Evolutionary conservation across 2,113 vertebrate genomes (phyloP).

Genomic region (Rynchops niger): DNA sequence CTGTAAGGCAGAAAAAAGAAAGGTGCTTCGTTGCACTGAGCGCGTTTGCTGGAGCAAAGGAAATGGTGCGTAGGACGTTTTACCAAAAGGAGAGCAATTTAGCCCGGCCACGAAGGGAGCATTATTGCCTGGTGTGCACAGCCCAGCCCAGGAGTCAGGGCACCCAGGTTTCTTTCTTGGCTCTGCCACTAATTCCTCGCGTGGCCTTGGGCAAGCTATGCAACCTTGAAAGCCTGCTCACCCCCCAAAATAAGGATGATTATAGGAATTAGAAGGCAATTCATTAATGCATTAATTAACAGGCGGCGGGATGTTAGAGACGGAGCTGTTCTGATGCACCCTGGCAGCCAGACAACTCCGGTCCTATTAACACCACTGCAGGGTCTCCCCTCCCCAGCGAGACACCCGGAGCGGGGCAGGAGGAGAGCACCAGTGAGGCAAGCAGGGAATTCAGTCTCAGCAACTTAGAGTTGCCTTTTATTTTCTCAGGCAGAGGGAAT

Average conservation of each 20-base stretch:
- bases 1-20: conserved; percentile 5
- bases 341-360: conserved; percentile 41
- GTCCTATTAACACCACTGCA: conserved; percentile 51
- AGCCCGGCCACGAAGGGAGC: background rate
- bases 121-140: background rate
- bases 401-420: background rate
- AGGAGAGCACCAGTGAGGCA: background rate
- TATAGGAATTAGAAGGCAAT: conserved; percentile 66
- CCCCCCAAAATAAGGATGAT: conserved; percentile 37
- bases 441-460: background rate
- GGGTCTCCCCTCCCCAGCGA: conserved; percentile 7
- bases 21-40: background rate
- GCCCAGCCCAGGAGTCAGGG: background rate
- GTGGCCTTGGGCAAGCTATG: conserved; percentile 38
- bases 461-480: background rate
- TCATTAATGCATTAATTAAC: conserved; percentile 66
- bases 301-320: conserved; percentile 7
- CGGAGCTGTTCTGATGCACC: conserved; percentile 33
- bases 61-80: background rate
- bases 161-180: background rate
- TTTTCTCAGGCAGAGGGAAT: background rate
- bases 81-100: background rate
- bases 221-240: conserved; percentile 29
- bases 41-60: background rate
- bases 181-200: background rate